A percentile compares a stretch with the other conserved stretches of the same genome.
Evolutionary conservation across 2,888 invertebrate genomes (phyloP).

Genomic region (Drosophila prolongata): DNA sequence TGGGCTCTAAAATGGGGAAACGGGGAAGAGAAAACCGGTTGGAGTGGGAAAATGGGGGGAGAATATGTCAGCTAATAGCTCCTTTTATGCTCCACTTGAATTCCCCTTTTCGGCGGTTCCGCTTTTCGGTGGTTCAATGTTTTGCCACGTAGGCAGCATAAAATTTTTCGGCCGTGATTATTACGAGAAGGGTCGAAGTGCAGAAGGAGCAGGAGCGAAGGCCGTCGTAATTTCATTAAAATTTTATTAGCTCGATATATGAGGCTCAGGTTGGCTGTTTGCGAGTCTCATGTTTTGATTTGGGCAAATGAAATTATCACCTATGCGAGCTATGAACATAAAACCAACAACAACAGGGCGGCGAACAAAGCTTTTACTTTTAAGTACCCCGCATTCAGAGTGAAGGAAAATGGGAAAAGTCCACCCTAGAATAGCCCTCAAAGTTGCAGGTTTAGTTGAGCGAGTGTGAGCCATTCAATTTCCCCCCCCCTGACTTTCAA

Average conservation of each 20-base stretch:
- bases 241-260: slow-evolving; percentile 78
- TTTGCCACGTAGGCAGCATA: slow-evolving; percentile 70
- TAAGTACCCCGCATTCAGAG: slow-evolving; percentile 9
- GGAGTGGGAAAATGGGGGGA: slow-evolving; percentile 17
- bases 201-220: not conserved
- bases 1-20: slow-evolving; percentile 41
- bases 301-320: slow-evolving; percentile 76
- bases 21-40: slow-evolving; percentile 8
- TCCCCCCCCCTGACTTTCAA: slow-evolving; percentile 5
- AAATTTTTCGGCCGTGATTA: slow-evolving; percentile 68
- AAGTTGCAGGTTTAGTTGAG: slow-evolving; percentile 6
- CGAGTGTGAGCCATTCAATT: slow-evolving; percentile 11
- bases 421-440: not conserved
- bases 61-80: slow-evolving; percentile 64
- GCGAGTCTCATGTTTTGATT: slow-evolving; percentile 47
- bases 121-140: slow-evolving; percentile 8
- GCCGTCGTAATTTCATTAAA: slow-evolving; percentile 76
- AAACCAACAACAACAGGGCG: slow-evolving; percentile 25
- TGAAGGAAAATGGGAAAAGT: not conserved
- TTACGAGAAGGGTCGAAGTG: slow-evolving; percentile 51
- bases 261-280: slow-evolving; percentile 33
- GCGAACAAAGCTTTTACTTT: slow-evolving; percentile 29
- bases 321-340: slow-evolving; percentile 62
- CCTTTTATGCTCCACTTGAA: slow-evolving; percentile 70
- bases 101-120: slow-evolving; percentile 33